Conservation (phyloP, 1,140 invertebrate genomes). For the Anadara kagoshimensis region DNA sequence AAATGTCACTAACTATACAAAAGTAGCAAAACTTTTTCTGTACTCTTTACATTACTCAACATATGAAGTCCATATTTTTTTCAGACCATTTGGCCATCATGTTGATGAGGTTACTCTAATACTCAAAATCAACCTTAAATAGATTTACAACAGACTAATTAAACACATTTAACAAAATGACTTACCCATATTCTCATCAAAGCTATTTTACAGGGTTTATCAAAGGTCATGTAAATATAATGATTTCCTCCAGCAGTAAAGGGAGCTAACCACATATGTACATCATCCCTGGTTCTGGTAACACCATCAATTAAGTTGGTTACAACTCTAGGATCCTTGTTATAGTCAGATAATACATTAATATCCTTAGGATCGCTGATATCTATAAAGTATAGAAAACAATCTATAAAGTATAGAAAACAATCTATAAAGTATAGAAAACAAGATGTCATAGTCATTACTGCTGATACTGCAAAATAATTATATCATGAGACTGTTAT, state of each 20-base stretch:
- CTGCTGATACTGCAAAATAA: no score
- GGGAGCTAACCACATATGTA: slow-evolving; percentile 84
- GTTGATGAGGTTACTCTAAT: no score
- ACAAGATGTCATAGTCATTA: no score
- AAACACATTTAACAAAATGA: neutral
- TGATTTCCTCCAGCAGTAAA: slow-evolving; percentile 78
- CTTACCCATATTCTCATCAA: slow-evolving; percentile 87
- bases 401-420: no score
- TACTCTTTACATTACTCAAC: no score
- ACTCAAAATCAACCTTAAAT: no score
- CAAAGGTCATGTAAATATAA: slow-evolving; percentile 79
- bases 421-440: no score
- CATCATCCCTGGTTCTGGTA: slow-evolving; percentile 84
- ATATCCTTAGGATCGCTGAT: slow-evolving; percentile 78
- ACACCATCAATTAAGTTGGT: slow-evolving; percentile 82
- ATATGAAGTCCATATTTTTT: no score
- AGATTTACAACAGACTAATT: neutral
- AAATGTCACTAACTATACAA: no score
- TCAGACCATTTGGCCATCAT: no score
- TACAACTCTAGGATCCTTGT: slow-evolving; percentile 78
- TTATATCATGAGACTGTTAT: no score
- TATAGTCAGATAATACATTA: slow-evolving; percentile 78
- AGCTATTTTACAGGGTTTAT: slow-evolving; percentile 78
- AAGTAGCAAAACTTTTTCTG: no score
- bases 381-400: slow-evolving; percentile 77